Evolutionary conservation across 2,888 invertebrate species (phyloP).

Genomic region (Helleia helle): DNA sequence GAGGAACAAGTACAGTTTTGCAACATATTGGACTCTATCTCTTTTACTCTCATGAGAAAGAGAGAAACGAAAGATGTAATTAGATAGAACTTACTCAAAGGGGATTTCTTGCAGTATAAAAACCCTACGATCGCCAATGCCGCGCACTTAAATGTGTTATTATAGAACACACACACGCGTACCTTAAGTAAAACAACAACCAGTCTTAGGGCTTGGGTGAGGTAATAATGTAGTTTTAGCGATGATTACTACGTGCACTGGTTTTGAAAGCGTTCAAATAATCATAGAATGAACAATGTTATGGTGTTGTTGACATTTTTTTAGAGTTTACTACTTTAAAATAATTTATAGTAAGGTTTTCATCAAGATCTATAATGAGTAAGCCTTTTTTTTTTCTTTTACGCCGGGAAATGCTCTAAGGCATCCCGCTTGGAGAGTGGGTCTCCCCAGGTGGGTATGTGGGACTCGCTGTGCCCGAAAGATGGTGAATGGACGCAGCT

Average conservation of each 20-base stretch:
- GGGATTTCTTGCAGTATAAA: slow-evolving; percentile 12
- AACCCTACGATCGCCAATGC: slow-evolving; percentile 39
- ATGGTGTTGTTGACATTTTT: too few species aligned
- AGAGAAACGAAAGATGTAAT: slow-evolving; percentile 7
- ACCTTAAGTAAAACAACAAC: slow-evolving; percentile 9
- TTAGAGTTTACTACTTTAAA: too few species aligned
- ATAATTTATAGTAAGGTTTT: too few species aligned
- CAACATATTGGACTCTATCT: slow-evolving; percentile 7
- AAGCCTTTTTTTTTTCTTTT: too few species aligned
- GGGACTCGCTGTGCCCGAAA: too few species aligned
- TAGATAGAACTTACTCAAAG: slow-evolving; percentile 12
- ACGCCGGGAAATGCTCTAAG: too few species aligned
- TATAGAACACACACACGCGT: slow-evolving; percentile 34
- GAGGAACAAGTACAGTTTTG: slow-evolving; percentile 10
- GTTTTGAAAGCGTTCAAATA: slow-evolving; percentile 1
- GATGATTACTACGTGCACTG: slow-evolving; percentile 2
- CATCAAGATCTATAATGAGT: too few species aligned
- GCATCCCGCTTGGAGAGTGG: too few species aligned
- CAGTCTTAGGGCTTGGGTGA: slow-evolving; percentile 4
- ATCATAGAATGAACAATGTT: too few species aligned
- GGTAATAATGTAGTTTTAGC: slow-evolving; percentile 3
- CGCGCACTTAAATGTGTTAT: slow-evolving; percentile 42
- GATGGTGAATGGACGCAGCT: too few species aligned
- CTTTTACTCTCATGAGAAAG: background rate
- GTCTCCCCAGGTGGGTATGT: too few species aligned